These are phyloP conservation scores for Callocephalon fimbriatum DNA, from an alignment of 2,113 vertebrate genomes.

Conservation along the genomic window DNA sequence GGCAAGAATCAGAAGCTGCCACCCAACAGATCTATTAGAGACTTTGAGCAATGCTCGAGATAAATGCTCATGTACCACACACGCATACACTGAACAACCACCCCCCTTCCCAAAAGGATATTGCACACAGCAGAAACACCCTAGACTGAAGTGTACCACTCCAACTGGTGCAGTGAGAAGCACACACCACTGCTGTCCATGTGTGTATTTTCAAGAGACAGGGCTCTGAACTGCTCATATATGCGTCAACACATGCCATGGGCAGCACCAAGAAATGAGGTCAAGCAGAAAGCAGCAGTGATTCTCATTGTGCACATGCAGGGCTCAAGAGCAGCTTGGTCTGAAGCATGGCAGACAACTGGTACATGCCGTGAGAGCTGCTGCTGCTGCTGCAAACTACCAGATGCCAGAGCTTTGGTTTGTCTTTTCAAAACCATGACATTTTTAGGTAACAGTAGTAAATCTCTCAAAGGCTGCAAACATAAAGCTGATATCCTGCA, in stretches of 20 bases:
- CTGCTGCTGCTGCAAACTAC: not conserved
- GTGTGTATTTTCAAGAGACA: not conserved
- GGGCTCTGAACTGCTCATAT: not conserved
- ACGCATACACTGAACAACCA: fast-evolving
- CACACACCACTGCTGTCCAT: not conserved
- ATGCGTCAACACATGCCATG: not conserved
- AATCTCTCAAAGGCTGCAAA: not conserved
- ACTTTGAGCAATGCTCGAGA: not conserved
- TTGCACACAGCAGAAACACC: not conserved
- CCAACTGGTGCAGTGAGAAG: not conserved
- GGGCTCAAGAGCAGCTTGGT: not conserved
- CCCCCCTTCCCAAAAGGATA: fast-evolving
- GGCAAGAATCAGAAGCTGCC: not conserved
- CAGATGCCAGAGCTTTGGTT: fast-evolving
- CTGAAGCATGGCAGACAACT: not conserved
- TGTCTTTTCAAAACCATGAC: not conserved
- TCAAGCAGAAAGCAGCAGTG: constrained; percentile 7
- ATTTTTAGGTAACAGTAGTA: not conserved
- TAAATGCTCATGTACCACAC: not conserved
- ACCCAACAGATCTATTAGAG: not conserved
- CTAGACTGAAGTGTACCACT: not conserved
- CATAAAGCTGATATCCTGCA: not conserved
- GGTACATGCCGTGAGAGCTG: fast-evolving
- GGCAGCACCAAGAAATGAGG: not conserved
- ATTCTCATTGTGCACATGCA: not conserved